These are phyloP conservation scores for Nestor notabilis DNA, from an alignment of 2,113 vertebrate species.

Conservation along the genomic window DNA sequence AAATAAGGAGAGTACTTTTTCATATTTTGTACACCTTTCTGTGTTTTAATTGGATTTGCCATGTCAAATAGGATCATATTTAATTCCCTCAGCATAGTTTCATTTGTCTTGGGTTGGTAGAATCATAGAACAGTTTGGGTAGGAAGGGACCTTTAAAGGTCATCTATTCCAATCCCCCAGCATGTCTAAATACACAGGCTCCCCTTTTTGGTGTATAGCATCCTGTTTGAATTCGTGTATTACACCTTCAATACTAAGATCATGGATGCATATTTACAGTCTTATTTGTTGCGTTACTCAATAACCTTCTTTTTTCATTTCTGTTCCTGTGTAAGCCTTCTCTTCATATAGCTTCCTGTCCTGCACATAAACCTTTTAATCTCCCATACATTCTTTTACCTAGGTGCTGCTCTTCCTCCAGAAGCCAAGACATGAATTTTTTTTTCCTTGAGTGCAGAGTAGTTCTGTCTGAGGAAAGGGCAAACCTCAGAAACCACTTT, in stretches of 20 bases:
- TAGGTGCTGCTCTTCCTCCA: background rate
- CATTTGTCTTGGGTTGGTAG: background rate
- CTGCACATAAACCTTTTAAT: no score
- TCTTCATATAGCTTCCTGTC: background rate
- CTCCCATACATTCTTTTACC: background rate
- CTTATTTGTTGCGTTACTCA: background rate
- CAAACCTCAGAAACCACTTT: background rate
- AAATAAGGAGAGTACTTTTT: background rate
- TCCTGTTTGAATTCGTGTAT: background rate
- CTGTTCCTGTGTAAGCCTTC: background rate
- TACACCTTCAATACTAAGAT: background rate
- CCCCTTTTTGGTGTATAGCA: background rate
- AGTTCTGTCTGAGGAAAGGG: background rate
- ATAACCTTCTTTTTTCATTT: background rate
- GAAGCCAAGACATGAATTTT: background rate
- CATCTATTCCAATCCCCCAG: background rate
- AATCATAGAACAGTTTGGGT: background rate
- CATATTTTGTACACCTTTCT: background rate
- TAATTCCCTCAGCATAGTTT: background rate
- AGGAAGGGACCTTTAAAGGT: background rate
- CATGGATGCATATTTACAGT: background rate
- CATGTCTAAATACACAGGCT: background rate
- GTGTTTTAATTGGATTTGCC: background rate
- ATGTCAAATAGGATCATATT: background rate
- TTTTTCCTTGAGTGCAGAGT: background rate